Conservation (phyloP, 2,113 vertebrate species). For the zebrafish (Danio rerio) region DNA sequence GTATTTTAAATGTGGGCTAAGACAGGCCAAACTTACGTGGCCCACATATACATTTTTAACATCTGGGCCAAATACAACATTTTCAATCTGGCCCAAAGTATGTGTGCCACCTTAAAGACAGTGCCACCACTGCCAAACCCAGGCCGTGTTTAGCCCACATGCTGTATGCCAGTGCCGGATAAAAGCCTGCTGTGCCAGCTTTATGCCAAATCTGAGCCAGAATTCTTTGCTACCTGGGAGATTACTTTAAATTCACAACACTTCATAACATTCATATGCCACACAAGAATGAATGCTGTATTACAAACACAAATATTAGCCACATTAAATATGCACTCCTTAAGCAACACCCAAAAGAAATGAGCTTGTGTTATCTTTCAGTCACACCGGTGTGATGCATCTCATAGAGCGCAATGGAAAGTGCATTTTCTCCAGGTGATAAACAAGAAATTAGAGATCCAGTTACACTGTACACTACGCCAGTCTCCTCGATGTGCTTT, state of each 20-base stretch:
- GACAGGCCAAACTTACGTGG: too few relatives aligned
- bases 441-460: constrained; percentile 20
- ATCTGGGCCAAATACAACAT: too few relatives aligned
- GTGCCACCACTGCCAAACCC: too few relatives aligned
- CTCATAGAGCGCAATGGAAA: not conserved
- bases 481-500: constrained; percentile 7
- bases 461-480: constrained; percentile 3
- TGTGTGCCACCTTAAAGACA: too few relatives aligned
- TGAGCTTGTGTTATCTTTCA: constrained; percentile 1
- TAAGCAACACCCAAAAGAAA: not conserved
- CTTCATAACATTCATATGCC: not conserved
- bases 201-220: too few relatives aligned
- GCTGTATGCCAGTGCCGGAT: too few relatives aligned
- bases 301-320: not conserved
- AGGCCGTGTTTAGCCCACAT: too few relatives aligned
- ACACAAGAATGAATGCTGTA: not conserved
- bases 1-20: too few relatives aligned
- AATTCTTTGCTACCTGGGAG: too few relatives aligned
- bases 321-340: not conserved
- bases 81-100: too few relatives aligned
- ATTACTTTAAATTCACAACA: not conserved
- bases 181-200: too few relatives aligned
- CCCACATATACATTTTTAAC: too few relatives aligned
- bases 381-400: not conserved
- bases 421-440: not conserved